phyloP scores from a whole-genome alignment of 2,888 invertebrate species.

The Graphium colonna region DNA sequence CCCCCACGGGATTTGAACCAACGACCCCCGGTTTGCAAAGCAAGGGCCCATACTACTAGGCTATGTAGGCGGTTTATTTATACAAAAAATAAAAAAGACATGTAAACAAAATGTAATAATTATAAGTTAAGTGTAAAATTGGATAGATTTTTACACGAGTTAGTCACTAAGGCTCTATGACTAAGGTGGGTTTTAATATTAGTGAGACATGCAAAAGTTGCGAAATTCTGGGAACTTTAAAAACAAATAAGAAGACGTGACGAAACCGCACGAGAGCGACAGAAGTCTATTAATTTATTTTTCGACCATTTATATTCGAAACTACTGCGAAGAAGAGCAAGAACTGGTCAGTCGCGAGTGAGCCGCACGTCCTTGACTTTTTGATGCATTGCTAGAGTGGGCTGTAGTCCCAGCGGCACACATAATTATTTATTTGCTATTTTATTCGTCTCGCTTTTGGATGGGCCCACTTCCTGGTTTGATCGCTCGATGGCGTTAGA shows the following conservation, averaged over 20 bases:
- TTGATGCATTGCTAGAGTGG: conserved; percentile 39
- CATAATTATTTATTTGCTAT: conserved; percentile 14
- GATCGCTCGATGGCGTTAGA: background rate
- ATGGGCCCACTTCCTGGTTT: conserved; percentile 10
- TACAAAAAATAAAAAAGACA: no score
- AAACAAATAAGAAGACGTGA: conserved; percentile 1
- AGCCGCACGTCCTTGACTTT: conserved; percentile 51
- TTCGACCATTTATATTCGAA: conserved; percentile 31
- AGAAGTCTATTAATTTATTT: conserved; percentile 8
- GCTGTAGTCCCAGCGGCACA: conserved; percentile 11
- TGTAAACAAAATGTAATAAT: no score
- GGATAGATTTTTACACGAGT: background rate
- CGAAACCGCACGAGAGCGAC: conserved; percentile 4
- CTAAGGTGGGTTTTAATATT: conserved; percentile 1
- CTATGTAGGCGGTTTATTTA: no score
- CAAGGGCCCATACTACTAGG: no score
- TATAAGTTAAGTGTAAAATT: background rate
- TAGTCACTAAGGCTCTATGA: background rate
- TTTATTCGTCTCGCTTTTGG: conserved; percentile 9
- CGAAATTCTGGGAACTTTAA: conserved; percentile 7
- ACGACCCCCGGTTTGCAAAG: no score
- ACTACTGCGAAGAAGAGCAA: conserved; percentile 40
- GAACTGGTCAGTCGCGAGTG: conserved; percentile 41
- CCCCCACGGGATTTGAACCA: no score
- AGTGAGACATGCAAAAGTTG: conserved; percentile 6